Percentiles rank a stretch among this genome's conserved stretches.
phyloP scores from a whole-genome alignment of 2,797 vertebrate genomes.

The Chromobotia macracanthus region DNA sequence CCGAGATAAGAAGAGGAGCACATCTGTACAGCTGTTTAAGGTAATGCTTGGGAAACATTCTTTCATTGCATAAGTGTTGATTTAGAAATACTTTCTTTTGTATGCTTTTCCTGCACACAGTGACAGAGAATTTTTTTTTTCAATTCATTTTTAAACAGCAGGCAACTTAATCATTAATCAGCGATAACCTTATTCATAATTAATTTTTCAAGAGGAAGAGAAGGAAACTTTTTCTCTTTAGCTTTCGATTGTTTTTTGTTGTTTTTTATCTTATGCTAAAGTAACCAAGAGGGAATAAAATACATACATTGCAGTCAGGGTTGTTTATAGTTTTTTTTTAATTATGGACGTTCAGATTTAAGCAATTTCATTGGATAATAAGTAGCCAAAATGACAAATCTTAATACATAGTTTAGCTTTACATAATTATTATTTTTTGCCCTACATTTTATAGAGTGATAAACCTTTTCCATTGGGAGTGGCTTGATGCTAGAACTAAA shows the following conservation, averaged over 20 bases:
- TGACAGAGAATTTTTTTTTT: background rate
- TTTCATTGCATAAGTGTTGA: background rate
- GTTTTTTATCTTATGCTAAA: background rate
- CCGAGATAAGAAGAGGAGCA: constrained; percentile 52
- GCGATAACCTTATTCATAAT: too few species aligned
- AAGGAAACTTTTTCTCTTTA: background rate
- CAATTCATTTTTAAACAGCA: background rate
- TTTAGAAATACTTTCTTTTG: background rate
- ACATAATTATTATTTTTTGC: background rate
- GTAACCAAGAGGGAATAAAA: background rate
- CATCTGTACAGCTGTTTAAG: constrained; percentile 61
- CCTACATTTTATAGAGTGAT: background rate
- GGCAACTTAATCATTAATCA: too few species aligned
- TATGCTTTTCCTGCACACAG: constrained; percentile 7
- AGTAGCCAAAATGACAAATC: background rate
- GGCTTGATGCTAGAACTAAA: constrained; percentile 7
- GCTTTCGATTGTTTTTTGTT: background rate
- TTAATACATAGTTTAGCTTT: background rate
- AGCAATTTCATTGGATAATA: background rate
- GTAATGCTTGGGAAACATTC: constrained; percentile 63
- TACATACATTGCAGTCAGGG: background rate
- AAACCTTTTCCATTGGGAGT: constrained; percentile 9
- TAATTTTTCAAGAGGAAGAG: too few species aligned
- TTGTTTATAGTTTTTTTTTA: background rate
- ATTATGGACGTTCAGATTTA: background rate